Percentiles rank a stretch among this genome's conserved stretches.
These are phyloP conservation scores for Columba janthina DNA, from an alignment of 2,113 vertebrate species.

Conservation along the genomic window DNA sequence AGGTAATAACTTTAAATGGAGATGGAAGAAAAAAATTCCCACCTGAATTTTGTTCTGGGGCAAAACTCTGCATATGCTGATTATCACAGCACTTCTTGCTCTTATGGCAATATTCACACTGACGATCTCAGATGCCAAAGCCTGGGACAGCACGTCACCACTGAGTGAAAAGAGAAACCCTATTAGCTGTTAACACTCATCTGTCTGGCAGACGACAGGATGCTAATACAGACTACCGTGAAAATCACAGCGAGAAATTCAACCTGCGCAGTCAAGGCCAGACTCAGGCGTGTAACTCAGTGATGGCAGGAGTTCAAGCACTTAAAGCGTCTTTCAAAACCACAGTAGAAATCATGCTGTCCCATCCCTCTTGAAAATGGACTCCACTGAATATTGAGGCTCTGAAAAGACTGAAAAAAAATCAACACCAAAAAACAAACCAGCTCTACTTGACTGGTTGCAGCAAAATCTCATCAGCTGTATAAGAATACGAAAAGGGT, in stretches of 20 bases:
- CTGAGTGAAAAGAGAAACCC: conserved; percentile 14
- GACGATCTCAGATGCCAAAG: background rate
- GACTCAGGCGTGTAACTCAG: background rate
- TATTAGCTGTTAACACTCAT: background rate
- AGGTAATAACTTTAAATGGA: conserved; percentile 49
- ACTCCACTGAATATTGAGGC: background rate
- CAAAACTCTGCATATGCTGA: background rate
- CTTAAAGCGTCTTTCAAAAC: conserved; percentile 45
- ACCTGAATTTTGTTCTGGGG: background rate
- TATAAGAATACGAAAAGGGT: background rate
- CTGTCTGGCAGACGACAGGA: background rate
- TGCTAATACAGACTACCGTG: conserved; percentile 13
- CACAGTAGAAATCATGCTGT: background rate
- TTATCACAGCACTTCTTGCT: background rate
- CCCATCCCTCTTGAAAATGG: conserved; percentile 21
- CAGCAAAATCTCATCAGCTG: background rate
- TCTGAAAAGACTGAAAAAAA: background rate
- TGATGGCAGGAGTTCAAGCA: conserved; percentile 36
- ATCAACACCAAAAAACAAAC: background rate
- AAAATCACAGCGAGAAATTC: conserved; percentile 50
- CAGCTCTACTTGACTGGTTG: background rate
- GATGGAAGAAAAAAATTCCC: background rate
- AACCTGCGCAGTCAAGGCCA: conserved; percentile 28
- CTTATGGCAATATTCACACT: background rate
- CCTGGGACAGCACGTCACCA: background rate